phyloP scores from a whole-genome alignment of 2,113 vertebrate genomes.

The Gymnobelideus leadbeateri region DNA sequence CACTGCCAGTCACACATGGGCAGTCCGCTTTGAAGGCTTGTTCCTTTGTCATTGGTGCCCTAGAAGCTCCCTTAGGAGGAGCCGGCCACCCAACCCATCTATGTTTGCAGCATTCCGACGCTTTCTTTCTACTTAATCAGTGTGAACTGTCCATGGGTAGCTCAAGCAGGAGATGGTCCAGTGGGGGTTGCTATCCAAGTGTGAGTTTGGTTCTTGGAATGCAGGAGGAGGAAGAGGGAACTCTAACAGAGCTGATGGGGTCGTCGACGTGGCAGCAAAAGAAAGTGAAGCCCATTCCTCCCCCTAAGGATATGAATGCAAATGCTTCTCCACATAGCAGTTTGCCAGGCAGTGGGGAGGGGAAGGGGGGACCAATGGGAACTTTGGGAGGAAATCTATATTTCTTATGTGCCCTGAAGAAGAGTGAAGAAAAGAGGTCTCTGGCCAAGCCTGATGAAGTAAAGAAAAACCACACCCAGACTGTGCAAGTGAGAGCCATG shows the following conservation, averaged over 20 bases:
- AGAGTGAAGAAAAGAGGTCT: conserved; percentile 46
- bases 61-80: conserved; percentile 15
- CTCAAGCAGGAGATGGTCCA: conserved; percentile 9
- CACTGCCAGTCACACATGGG: not conserved
- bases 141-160: not conserved
- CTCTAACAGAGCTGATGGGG: conserved; percentile 39
- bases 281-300: conserved; percentile 35
- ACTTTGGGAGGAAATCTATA: conserved; percentile 12
- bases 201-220: not conserved
- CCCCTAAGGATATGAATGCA: conserved; percentile 48
- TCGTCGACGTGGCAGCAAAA: conserved; percentile 56
- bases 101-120: not conserved
- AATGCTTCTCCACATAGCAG: conserved; percentile 57
- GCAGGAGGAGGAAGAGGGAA: conserved; percentile 56
- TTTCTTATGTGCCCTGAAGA: conserved; percentile 42
- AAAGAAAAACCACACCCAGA: conserved; percentile 23
- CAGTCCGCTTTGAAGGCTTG: conserved; percentile 7
- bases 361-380: conserved; percentile 23
- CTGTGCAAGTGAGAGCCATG: not conserved
- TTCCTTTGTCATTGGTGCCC: not conserved
- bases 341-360: conserved; percentile 17
- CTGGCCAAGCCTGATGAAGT: conserved; percentile 19
- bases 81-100: not conserved
- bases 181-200: conserved; percentile 14
- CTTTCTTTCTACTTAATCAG: not conserved